Base-by-base conservation (phyloP, 2,888 invertebrate genomes). In the Monoplex corrugatus region DNA sequence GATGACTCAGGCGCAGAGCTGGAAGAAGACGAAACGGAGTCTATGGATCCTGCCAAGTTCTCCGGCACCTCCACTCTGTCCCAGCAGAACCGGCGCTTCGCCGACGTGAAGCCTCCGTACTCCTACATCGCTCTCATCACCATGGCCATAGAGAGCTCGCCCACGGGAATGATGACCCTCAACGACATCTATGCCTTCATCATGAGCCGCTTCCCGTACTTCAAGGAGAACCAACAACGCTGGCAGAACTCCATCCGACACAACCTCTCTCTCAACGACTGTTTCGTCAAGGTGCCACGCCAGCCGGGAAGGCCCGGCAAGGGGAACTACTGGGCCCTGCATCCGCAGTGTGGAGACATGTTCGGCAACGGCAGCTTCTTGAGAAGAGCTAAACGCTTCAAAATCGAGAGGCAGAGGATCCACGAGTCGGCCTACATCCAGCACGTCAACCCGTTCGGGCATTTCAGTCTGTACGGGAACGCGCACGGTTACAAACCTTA, bases 131-230 rank as follows among this genome's bases (percentile, higher is more conserved):
- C 99, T 87, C 97, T 99, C 92, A 99, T 99, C 86, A 99, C 99
- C 92, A 99, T 99, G 99, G 99, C 99, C 90, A 99, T 99, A 95
- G 99, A 99, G 98, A 98, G 98, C 95, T 98, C 98, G n/a, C 97
- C 98, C 85, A 99, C 99, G 96, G 99, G 99, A 96, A 99, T 99
- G 99, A 97, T 99, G 95, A 98, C 98, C 23, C 96, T 98, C 90
- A 97, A 97, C 86, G 98, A 98, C 96, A 98, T 98, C 95, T 98
- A 98, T 97, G 97, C 98, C 95, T 99, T 98, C 97, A 98, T 98
- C 96, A 98, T 98, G 96, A 98, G 98, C 96, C 97, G 98, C 92
- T 98, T 98, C 95, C 98, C 98, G 0, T 98, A 98, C 96, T 98
- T 98, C 96, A 97, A 98, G 75, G 97, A 97, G 94, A 98, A 98